These are phyloP conservation scores for Xiphophorus maculatus DNA, from an alignment of 2,113 vertebrate genomes.

Conservation along the genomic window DNA sequence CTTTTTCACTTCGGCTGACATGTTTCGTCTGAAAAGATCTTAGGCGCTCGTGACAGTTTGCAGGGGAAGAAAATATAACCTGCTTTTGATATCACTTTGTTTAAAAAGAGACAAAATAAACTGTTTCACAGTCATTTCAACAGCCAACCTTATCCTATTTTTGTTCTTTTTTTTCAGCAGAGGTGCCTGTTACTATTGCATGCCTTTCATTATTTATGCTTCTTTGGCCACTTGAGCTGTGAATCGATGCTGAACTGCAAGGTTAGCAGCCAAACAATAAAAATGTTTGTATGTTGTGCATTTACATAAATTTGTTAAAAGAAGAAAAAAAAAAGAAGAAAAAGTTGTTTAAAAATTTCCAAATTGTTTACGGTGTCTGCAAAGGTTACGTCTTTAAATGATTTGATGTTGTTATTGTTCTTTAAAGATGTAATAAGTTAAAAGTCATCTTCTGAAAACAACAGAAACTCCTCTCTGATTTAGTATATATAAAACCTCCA, in stretches of 20 bases:
- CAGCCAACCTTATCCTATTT: slow-evolving; percentile 52
- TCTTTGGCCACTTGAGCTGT: slow-evolving; percentile 50
- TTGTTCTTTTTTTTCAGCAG: slow-evolving; percentile 51
- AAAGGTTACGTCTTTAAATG: neutral
- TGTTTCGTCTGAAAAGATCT: slow-evolving; percentile 16
- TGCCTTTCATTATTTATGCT: slow-evolving; percentile 66
- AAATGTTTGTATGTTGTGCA: slow-evolving; percentile 54
- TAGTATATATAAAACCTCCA: slow-evolving; percentile 5
- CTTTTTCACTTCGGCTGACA: slow-evolving; percentile 56
- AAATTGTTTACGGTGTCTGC: slow-evolving; percentile 14
- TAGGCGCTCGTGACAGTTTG: slow-evolving; percentile 34
- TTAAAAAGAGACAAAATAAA: neutral
- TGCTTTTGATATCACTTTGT: slow-evolving; percentile 31
- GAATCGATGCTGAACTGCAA: slow-evolving; percentile 18
- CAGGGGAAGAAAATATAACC: neutral
- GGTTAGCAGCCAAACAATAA: slow-evolving; percentile 28
- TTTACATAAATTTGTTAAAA: slow-evolving; percentile 69
- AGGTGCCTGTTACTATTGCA: slow-evolving; percentile 60
- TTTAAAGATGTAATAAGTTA: slow-evolving; percentile 19
- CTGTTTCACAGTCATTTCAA: slow-evolving; percentile 20
- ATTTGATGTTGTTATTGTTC: slow-evolving; percentile 4
- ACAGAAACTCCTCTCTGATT: neutral
- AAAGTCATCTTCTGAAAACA: neutral
- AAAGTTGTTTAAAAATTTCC: slow-evolving; percentile 51
- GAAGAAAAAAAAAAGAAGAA: slow-evolving; percentile 6